Evolutionary conservation across 2,797 vertebrate species (phyloP), one percentile per base, ranked within the genome.

Genomic region (Galagoides demidoff): DNA sequence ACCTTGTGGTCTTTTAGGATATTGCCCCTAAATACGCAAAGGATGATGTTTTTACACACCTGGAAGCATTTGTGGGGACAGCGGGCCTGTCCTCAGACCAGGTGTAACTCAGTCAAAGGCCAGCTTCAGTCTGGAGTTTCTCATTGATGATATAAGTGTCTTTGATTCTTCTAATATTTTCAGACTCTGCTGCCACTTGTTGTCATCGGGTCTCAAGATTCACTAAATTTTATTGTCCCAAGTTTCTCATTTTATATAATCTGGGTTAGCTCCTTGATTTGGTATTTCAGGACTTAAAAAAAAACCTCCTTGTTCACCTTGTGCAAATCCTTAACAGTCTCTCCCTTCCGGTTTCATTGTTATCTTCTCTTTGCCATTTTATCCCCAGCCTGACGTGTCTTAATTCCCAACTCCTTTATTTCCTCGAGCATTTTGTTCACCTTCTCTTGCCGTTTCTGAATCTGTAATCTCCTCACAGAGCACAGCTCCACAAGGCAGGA

Each of bases 1-100:
- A 97, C 94, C 97, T 98, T 96, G 97, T 98, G 97, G 97, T 82
- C 91, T 95, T 86, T 49, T 3, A 4, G 76, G 85, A 66, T 93
- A 98, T 96, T 96, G 91, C 94, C 89, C 66, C 39, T 64, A 9
- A 64, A 49, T 29, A 43, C 79, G 61, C 66, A 23, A 76, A 43
- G 25, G 11, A 0, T 9, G 45, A 12, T 57, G n/a, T 13, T 82
- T 92, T 78, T 83, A 73, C 90, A 94, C 77, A 86, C 59, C 64
- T 61, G n/a, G 19, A 27, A 57, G 61, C 64, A 79, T 78, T 19
- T 88, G 77, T 37, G 61, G 39, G 34, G 7, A 19, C n/a, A 10
- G 0, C 3, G 0, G 1, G 45, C 27, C 61, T 57, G 4, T 22
- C 29, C 55, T 29, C 64, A 29, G 17, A 34, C 25, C 71, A 68